Percentiles rank a stretch among this genome's conserved stretches.
These are phyloP conservation scores for Crambe crambe DNA, from an alignment of 37 sponge, comb jelly and placozoan genomes.

Conservation along the genomic window DNA sequence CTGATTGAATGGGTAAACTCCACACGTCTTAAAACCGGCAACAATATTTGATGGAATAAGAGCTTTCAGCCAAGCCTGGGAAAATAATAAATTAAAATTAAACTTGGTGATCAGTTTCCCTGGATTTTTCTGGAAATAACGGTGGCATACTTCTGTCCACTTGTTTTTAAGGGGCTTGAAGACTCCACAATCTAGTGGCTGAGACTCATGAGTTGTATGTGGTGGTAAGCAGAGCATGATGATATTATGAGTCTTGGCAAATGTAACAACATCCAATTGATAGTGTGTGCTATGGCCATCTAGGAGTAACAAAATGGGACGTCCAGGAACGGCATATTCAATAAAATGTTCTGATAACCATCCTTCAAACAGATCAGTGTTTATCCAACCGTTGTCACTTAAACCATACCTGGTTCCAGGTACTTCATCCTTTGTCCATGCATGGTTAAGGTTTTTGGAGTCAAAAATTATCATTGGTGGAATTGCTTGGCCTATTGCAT, in stretches of 20 bases:
- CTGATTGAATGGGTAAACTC: constrained; percentile 34
- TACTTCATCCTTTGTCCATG: constrained; percentile 29
- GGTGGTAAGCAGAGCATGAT: constrained; percentile 66
- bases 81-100: constrained; percentile 44
- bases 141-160: constrained; percentile 47
- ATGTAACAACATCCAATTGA: constrained; percentile 22
- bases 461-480: constrained; percentile 57
- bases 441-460: neutral
- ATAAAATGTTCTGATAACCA: constrained; percentile 57
- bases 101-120: constrained; percentile 25
- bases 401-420: constrained; percentile 56
- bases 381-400: constrained; percentile 67
- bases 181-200: constrained; percentile 57
- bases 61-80: constrained; percentile 50
- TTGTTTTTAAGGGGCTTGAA: constrained; percentile 45
- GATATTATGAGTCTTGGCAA: constrained; percentile 20
- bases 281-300: constrained; percentile 68
- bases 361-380: constrained; percentile 44
- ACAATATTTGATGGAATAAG: constrained; percentile 41
- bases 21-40: constrained; percentile 35
- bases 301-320: constrained; percentile 51
- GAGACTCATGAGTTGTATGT: constrained; percentile 54
- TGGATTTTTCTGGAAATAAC: constrained; percentile 21
- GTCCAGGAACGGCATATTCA: constrained; percentile 37
- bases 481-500: constrained; percentile 53